These are phyloP conservation scores for Cordilura impudica DNA, from an alignment of 2,888 invertebrate species.

Conservation along the genomic window DNA sequence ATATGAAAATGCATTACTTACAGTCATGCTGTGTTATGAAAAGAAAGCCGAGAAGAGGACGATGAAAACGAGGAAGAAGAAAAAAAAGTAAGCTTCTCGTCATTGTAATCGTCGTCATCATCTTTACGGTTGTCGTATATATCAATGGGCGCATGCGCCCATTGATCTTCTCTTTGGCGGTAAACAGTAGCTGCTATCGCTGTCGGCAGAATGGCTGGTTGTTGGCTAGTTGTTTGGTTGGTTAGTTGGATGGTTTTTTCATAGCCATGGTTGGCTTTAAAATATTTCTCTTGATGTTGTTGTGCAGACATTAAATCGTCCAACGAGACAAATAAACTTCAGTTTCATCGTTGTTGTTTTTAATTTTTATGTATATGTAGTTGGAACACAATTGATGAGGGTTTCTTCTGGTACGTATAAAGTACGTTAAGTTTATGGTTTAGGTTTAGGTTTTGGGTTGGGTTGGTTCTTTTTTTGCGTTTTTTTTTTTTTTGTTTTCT, in stretches of 20 bases:
- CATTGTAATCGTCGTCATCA: slow-evolving; percentile 62
- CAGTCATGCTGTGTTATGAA: slow-evolving; percentile 59
- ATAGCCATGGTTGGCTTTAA: slow-evolving; percentile 56
- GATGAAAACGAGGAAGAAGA: not conserved
- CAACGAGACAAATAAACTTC: slow-evolving; percentile 63
- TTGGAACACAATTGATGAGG: slow-evolving; percentile 56
- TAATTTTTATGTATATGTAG: not conserved
- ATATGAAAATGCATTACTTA: slow-evolving; percentile 47
- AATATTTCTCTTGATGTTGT: slow-evolving; percentile 46
- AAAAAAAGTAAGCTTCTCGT: slow-evolving; percentile 58
- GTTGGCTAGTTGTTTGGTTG: slow-evolving; percentile 12
- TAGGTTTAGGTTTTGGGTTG: slow-evolving; percentile 60
- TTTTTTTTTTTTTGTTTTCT: slow-evolving; percentile 51
- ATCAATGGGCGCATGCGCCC: slow-evolving; percentile 64
- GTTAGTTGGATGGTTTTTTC: slow-evolving; percentile 35
- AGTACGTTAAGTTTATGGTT: slow-evolving; percentile 42
- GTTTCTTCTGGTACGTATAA: slow-evolving; percentile 36
- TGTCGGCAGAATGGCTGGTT: slow-evolving; percentile 62
- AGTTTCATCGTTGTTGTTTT: slow-evolving; percentile 38
- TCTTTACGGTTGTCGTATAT: slow-evolving; percentile 63
- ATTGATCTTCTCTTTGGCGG: slow-evolving; percentile 63
- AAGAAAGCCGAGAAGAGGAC: slow-evolving; percentile 54
- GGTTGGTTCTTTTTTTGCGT: slow-evolving; percentile 59
- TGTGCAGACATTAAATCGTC: slow-evolving; percentile 57
- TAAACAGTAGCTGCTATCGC: slow-evolving; percentile 63